These are phyloP conservation scores for Teinopalpus imperialis DNA, from an alignment of 2,888 invertebrate species.

Conservation along the genomic window DNA sequence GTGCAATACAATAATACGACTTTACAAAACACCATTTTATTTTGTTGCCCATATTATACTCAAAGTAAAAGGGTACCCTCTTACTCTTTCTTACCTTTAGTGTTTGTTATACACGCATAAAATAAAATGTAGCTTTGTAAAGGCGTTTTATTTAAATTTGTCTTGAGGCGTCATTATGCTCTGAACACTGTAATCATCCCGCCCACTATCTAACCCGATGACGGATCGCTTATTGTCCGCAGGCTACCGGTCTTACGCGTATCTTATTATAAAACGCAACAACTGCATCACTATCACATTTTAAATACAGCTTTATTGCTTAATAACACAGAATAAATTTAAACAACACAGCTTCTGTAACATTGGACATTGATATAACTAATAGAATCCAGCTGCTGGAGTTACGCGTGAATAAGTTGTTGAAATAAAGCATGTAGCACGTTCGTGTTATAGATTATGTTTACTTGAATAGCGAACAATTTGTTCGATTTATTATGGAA, in stretches of 20 bases:
- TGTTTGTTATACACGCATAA: neutral
- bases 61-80: too few relatives aligned
- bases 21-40: too few relatives aligned
- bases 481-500: slow-evolving; percentile 5
- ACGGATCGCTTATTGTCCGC: slow-evolving; percentile 76
- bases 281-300: slow-evolving; percentile 31
- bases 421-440: slow-evolving; percentile 6
- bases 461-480: slow-evolving; percentile 7
- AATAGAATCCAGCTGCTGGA: slow-evolving; percentile 39
- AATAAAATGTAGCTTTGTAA: slow-evolving; percentile 22
- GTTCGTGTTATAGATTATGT: slow-evolving; percentile 25
- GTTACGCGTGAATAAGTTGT: slow-evolving; percentile 35
- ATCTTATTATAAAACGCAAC: slow-evolving; percentile 34
- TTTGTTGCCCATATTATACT: too few relatives aligned
- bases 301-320: slow-evolving; percentile 35
- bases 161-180: slow-evolving; percentile 55
- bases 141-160: slow-evolving; percentile 52
- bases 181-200: slow-evolving; percentile 60
- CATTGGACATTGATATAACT: slow-evolving; percentile 20
- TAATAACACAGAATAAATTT: slow-evolving; percentile 30
- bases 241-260: slow-evolving; percentile 69
- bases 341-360: slow-evolving; percentile 22
- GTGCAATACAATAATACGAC: too few relatives aligned
- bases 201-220: slow-evolving; percentile 66
- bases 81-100: too few relatives aligned